A percentile compares a stretch with the other conserved stretches of the same genome.
Evolutionary conservation across 1,140 invertebrate genomes (phyloP).

Genomic region (Pomphorhynchus laevis): DNA sequence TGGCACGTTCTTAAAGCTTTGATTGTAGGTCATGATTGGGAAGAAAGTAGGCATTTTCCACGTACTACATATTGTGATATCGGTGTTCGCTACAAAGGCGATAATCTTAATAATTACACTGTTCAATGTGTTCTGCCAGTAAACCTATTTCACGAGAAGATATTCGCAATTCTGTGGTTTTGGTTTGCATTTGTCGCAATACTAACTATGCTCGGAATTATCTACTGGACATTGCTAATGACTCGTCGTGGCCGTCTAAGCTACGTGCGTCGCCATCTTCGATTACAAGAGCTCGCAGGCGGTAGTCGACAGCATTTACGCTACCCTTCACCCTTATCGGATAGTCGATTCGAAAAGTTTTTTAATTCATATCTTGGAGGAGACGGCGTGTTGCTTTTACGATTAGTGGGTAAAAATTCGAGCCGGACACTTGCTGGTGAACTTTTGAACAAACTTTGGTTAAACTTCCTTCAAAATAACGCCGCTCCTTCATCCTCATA

Average conservation of each 20-base stretch:
- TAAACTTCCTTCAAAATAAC: too few relatives aligned
- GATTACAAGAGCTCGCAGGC: not conserved
- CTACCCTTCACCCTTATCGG: too few relatives aligned
- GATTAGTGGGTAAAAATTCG: constrained; percentile 19
- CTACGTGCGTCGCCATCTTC: not conserved
- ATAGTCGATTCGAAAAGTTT: constrained; percentile 8
- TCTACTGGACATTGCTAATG: constrained; percentile 15
- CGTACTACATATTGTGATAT: constrained; percentile 25
- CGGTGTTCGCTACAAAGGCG: constrained; percentile 21
- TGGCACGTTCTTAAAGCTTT: constrained; percentile 20
- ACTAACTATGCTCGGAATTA: constrained; percentile 18
- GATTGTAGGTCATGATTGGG: constrained; percentile 18
- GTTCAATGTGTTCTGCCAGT: constrained; percentile 24
- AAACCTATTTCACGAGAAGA: constrained; percentile 25
- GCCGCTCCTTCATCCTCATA: too few relatives aligned
- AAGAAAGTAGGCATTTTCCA: constrained; percentile 20
- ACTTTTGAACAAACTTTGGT: too few relatives aligned
- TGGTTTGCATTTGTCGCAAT: constrained; percentile 24
- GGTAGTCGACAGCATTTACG: not conserved
- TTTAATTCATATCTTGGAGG: constrained; percentile 17
- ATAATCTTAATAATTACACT: constrained; percentile 14
- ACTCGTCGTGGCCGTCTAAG: not conserved
- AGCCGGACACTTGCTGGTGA: not conserved
- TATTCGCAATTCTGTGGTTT: constrained; percentile 25
- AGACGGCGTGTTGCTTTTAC: constrained; percentile 19